Evolutionary conservation across 2,888 invertebrate genomes (phyloP).

Genomic region (Aphidoletes aphidimyza): DNA sequence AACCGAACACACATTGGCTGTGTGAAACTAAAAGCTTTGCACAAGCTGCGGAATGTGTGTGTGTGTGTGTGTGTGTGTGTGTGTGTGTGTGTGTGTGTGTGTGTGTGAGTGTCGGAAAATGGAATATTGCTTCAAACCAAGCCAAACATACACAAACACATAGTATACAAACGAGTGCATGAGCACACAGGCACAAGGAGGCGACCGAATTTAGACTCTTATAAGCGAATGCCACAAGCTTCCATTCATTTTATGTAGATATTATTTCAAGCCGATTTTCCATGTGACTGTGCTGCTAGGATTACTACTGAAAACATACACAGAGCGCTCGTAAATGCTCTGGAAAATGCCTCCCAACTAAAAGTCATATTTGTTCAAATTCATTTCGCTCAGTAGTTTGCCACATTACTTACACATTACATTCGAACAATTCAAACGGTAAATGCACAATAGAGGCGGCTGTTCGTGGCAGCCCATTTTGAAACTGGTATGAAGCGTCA

Average conservation of each 20-base stretch:
- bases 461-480: neutral
- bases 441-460: neutral
- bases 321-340: neutral
- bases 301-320: neutral
- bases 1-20: neutral
- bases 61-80: neutral
- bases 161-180: too few relatives aligned
- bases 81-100: neutral
- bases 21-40: too few relatives aligned
- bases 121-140: too few relatives aligned
- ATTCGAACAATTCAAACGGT: neutral
- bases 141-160: too few relatives aligned
- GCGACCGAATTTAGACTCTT: neutral
- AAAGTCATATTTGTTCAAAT: neutral
- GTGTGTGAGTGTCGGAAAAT: neutral
- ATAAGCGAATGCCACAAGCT: neutral
- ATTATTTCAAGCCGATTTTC: slow-evolving; percentile 9
- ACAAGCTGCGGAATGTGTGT: neutral
- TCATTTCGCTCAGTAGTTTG: neutral
- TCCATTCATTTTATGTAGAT: neutral
- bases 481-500: neutral
- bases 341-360: too few relatives aligned
- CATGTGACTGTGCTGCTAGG: neutral
- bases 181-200: neutral
- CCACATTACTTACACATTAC: neutral